Conservation (phyloP, 2,113 vertebrate species). For the Talpa occidentalis region DNA sequence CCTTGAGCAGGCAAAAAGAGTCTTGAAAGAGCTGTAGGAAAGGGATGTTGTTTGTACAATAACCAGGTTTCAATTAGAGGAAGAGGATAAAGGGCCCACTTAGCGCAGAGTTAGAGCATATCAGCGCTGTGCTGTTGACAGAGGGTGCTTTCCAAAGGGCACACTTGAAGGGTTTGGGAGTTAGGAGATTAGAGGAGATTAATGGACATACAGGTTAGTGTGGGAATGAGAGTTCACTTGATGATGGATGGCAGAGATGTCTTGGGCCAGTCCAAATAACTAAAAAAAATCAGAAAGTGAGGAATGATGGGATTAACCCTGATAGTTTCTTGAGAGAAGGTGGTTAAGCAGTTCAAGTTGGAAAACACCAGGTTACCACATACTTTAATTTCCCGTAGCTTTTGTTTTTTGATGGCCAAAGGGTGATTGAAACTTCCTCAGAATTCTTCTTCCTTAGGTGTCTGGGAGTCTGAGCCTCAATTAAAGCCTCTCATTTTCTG, state of each 20-base stretch:
- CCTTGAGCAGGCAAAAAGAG: background rate
- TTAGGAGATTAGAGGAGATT: slow-evolving; percentile 72
- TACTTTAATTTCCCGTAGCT: background rate
- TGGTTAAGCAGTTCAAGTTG: slow-evolving; percentile 26
- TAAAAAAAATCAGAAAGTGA: slow-evolving; percentile 63
- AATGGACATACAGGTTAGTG: background rate
- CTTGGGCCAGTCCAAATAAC: background rate
- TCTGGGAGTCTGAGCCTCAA: background rate
- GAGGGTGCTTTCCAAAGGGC: slow-evolving; percentile 50
- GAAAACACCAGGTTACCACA: background rate
- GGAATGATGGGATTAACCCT: slow-evolving; percentile 68
- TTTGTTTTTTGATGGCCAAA: background rate
- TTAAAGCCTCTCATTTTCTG: background rate
- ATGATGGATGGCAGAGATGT: slow-evolving; percentile 19
- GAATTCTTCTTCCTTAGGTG: background rate
- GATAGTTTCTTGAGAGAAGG: slow-evolving; percentile 49
- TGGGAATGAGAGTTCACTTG: background rate
- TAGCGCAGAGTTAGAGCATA: background rate
- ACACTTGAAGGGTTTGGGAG: slow-evolving; percentile 42
- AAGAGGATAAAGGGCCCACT: background rate
- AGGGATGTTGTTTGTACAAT: background rate
- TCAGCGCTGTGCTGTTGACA: slow-evolving; percentile 53
- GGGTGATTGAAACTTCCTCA: background rate
- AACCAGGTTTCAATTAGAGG: background rate
- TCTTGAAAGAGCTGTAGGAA: background rate